phyloP scores from a whole-genome alignment of 2,888 invertebrate species.

The Colostygia pectinataria region DNA sequence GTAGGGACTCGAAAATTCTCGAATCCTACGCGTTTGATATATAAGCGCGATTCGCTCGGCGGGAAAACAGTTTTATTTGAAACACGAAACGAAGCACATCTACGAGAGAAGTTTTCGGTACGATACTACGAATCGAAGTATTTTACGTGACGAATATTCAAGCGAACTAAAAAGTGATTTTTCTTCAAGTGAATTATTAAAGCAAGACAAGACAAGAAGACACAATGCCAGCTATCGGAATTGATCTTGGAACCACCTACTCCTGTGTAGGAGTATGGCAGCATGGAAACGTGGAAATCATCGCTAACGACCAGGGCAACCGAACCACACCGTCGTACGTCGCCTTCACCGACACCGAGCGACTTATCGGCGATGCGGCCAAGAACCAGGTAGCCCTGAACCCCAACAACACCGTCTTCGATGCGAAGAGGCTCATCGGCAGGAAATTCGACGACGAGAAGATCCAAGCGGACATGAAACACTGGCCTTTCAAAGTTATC shows the following conservation, averaged over 20 bases:
- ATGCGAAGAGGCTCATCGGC: conserved; percentile 92
- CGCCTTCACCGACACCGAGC: conserved; percentile 87
- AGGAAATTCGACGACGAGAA: conserved; percentile 87
- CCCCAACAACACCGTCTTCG: conserved; percentile 88
- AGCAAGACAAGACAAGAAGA: no score
- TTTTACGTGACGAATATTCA: conserved; percentile 3
- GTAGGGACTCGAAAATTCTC: conserved; percentile 16
- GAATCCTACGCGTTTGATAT: conserved; percentile 6
- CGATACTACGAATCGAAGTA: conserved; percentile 6
- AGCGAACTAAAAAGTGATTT: neutral
- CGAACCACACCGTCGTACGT: conserved; percentile 89
- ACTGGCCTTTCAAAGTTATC: conserved; percentile 91
- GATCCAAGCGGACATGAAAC: conserved; percentile 91
- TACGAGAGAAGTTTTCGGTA: conserved; percentile 3
- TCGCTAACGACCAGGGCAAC: conserved; percentile 87
- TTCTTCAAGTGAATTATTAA: conserved; percentile 18
- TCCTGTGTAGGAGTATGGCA: conserved; percentile 80
- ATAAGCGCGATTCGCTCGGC: conserved; percentile 11
- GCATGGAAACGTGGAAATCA: conserved; percentile 89
- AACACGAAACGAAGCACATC: conserved; percentile 6
- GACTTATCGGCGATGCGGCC: conserved; percentile 87
- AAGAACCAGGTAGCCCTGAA: conserved; percentile 89
- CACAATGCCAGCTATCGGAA: conserved; percentile 80
- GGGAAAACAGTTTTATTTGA: conserved; percentile 20
- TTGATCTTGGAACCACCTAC: conserved; percentile 81